Evolutionary conservation across 2,113 vertebrate genomes (phyloP), one percentile per base, ranked within the genome.

Genomic region (Callocephalon fimbriatum): DNA sequence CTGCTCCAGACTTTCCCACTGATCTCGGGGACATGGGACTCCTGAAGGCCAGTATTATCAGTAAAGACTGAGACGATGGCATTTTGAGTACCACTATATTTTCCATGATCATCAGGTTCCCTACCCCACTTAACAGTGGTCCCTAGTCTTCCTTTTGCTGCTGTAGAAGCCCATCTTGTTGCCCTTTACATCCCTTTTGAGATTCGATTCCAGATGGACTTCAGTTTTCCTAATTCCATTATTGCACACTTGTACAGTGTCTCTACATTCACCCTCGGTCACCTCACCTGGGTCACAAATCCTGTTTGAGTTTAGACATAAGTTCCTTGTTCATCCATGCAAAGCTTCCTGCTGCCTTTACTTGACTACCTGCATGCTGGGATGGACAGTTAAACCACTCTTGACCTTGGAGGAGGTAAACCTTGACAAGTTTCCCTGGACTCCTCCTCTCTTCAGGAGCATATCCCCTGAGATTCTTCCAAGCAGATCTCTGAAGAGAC

Each of bases 341-440:
- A 66, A 44, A 50, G 38, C 26, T 50, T 58, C 21, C 53, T 53
- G 45, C 53, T 37, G 53, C 45, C 22, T 51, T 51, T 61, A 15
- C 53, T 44, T 67, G 53, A 38, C 19, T 38, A 67, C 15, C 15
- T 38, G 45, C 32, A 27, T 3, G 4, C 59, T 1, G 0, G 27
- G 18, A 82, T 4, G 27, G 44, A 73, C 0, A 1, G 26, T 54
- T 48, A 42, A 38, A 74, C 7, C 2, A 0, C n/a, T 61, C 45
- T 61, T 45, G 27, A 75, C 12, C 38, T 67, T 61, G 18, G 19
- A 89, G 38, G 15, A 67, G 12, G 27, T 29, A 38, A 82, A 38
- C 15, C 15, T n/a, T 61, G 45, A 61, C 45, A 82, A 75, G 27
- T 16, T 68, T 32, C n/a, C 38, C 23, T 45, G 45, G 19, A 53